Percentiles rank a stretch among this genome's conserved stretches.
Evolutionary conservation across 2,113 vertebrate species (phyloP).

Genomic region (Mormyrus lacerda): DNA sequence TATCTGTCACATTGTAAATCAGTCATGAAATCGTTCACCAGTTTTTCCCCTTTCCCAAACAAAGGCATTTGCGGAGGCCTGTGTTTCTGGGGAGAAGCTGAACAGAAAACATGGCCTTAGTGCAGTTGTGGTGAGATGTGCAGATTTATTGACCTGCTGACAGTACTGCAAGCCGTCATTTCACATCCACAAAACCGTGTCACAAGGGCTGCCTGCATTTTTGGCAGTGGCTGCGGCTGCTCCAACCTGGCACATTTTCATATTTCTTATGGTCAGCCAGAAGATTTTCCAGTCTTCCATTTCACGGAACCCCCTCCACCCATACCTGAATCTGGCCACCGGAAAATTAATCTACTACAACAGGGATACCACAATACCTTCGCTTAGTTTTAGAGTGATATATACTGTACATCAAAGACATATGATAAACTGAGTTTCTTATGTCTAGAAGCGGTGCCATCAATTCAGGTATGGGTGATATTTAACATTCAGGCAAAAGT

Average conservation of each 20-base stretch:
- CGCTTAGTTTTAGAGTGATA: conserved; percentile 30
- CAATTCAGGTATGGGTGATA: background rate
- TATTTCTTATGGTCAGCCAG: background rate
- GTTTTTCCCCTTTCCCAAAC: background rate
- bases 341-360: background rate
- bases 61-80: background rate
- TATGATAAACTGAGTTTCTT: conserved; percentile 28
- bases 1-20: background rate
- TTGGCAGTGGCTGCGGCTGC: background rate
- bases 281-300: background rate
- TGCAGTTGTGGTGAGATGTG: background rate
- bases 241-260: background rate
- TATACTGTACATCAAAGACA: conserved; percentile 40
- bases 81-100: background rate
- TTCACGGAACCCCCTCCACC: background rate
- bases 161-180: background rate
- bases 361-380: background rate
- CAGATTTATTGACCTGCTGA: background rate
- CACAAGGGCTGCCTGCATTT: background rate
- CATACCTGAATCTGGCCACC: background rate
- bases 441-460: conserved; percentile 12
- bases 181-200: conserved; percentile 7
- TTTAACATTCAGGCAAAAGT: background rate
- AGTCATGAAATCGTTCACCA: background rate
- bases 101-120: background rate